Evolutionary conservation across 2,888 invertebrate species (phyloP).

Genomic region (Clistopyga incitator): DNA sequence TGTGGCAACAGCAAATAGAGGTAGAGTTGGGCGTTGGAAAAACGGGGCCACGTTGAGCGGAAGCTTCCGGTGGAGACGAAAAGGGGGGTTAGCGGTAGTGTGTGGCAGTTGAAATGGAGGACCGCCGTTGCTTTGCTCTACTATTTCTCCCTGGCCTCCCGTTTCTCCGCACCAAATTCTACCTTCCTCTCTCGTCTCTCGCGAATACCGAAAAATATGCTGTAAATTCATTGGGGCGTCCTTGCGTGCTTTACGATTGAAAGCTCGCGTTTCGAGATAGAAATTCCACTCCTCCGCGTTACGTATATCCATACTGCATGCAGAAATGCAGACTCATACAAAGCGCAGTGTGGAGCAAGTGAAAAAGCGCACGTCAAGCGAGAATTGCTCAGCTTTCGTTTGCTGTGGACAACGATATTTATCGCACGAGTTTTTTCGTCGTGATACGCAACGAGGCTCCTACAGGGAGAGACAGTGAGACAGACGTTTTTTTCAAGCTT

Average conservation of each 20-base stretch:
- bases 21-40: slow-evolving; percentile 37
- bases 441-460: background rate
- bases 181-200: slow-evolving; percentile 21
- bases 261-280: slow-evolving; percentile 28
- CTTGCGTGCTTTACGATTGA: slow-evolving; percentile 28
- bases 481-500: background rate
- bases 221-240: slow-evolving; percentile 54
- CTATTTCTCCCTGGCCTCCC: slow-evolving; percentile 27
- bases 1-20: slow-evolving; percentile 54
- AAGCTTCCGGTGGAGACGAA: background rate
- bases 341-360: background rate
- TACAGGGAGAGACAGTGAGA: slow-evolving; percentile 1
- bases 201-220: slow-evolving; percentile 45
- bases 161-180: background rate
- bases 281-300: slow-evolving; percentile 25
- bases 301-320: background rate
- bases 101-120: slow-evolving; percentile 27
- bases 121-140: slow-evolving; percentile 34
- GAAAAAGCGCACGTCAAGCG: slow-evolving; percentile 10
- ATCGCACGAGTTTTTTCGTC: slow-evolving; percentile 7
- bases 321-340: slow-evolving; percentile 2
- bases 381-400: background rate
- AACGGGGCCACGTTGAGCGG: slow-evolving; percentile 32
- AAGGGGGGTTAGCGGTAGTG: slow-evolving; percentile 12
- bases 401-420: slow-evolving; percentile 38